A percentile compares a stretch with the other conserved stretches of the same genome.
These are phyloP conservation scores for Rhopalosiphum padi DNA, from an alignment of 1,140 invertebrate species.

Conservation along the genomic window DNA sequence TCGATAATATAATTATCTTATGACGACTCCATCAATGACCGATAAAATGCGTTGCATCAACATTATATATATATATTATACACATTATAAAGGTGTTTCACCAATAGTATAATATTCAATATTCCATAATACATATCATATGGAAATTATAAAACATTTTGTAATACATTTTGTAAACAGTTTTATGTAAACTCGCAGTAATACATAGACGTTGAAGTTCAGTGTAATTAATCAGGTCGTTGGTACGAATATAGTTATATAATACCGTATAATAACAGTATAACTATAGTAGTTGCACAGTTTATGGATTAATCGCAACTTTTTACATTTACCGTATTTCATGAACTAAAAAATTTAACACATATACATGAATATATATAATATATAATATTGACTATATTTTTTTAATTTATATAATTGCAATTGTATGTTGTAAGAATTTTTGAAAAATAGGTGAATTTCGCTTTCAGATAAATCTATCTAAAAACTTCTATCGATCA, in stretches of 20 bases:
- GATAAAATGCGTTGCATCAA: conserved; percentile 1
- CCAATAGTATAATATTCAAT: conserved; percentile 11
- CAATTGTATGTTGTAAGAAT: not conserved
- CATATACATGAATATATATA: not conserved
- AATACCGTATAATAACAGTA: not conserved
- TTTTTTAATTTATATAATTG: too few species aligned
- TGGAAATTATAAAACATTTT: not conserved
- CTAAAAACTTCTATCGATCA: too few species aligned
- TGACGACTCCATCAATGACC: not conserved
- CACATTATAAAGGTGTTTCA: not conserved
- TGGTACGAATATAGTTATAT: not conserved
- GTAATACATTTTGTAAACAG: not conserved
- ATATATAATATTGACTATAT: not conserved
- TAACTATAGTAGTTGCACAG: not conserved
- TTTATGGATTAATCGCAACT: not conserved
- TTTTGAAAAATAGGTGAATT: too few species aligned
- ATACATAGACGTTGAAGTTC: not conserved
- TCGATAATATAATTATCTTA: not conserved
- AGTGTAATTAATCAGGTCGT: not conserved
- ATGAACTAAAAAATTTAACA: not conserved
- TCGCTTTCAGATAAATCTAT: too few species aligned
- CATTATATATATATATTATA: not conserved
- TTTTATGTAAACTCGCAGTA: not conserved
- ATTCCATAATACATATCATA: conserved; percentile 1
- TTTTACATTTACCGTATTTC: not conserved